A percentile compares a stretch with the other conserved stretches of the same genome.
phyloP scores from a whole-genome alignment of 2,113 vertebrate species.

The Ancistrus triradiatus region DNA sequence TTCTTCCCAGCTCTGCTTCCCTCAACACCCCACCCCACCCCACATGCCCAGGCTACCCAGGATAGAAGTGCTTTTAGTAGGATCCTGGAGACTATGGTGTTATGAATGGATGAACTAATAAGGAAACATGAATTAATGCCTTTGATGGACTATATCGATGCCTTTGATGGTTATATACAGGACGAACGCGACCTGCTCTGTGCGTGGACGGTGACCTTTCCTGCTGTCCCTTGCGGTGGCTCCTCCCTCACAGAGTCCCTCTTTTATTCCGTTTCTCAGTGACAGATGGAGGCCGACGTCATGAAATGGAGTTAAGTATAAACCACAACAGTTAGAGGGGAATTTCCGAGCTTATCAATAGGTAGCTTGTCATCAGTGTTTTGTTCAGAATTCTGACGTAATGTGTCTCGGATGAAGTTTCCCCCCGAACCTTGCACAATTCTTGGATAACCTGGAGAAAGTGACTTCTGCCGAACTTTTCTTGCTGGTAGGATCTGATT shows the following conservation, averaged over 20 bases:
- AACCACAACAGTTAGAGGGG: constrained; percentile 1
- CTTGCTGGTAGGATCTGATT: constrained; percentile 3
- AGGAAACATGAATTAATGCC: background rate
- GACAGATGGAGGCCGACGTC: background rate
- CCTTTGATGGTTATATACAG: constrained; percentile 6
- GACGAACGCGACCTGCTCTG: constrained; percentile 7
- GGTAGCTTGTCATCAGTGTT: constrained; percentile 39
- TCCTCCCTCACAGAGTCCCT: constrained; percentile 35
- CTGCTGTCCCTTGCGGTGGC: constrained; percentile 32
- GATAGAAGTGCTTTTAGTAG: constrained; percentile 11
- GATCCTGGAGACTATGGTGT: constrained; percentile 3
- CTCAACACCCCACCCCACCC: constrained; percentile 3
- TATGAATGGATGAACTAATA: background rate
- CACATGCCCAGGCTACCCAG: constrained; percentile 14
- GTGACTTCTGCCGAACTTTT: constrained; percentile 12
- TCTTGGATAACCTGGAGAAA: constrained; percentile 13
- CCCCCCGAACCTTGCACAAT: background rate
- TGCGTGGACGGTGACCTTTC: constrained; percentile 6
- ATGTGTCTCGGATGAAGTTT: constrained; percentile 21
- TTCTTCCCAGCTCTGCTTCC: background rate
- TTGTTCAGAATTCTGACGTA: constrained; percentile 13
- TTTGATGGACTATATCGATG: background rate
- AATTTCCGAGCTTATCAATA: constrained; percentile 18
- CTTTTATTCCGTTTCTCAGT: constrained; percentile 22
- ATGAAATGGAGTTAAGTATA: background rate